Evolutionary conservation across 2,888 invertebrate genomes (phyloP).

Genomic region (Cheilosia scutellata): DNA sequence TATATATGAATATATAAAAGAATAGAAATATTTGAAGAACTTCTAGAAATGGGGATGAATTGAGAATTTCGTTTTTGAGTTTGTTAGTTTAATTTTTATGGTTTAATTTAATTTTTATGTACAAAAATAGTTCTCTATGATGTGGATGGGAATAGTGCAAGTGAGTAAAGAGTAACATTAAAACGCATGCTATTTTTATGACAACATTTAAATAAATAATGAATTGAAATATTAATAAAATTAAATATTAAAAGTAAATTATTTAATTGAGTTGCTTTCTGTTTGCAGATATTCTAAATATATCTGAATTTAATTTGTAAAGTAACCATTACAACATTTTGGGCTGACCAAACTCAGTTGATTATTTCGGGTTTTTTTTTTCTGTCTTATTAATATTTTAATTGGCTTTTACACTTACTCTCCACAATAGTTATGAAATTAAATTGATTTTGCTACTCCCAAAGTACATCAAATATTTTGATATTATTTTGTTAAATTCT

Average conservation of each 20-base stretch:
- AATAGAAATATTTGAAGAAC: constrained; percentile 75
- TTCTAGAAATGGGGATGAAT: constrained; percentile 76
- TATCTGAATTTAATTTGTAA: not conserved
- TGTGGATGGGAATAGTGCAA: constrained; percentile 48
- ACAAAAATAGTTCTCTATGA: constrained; percentile 29
- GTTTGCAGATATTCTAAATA: not conserved
- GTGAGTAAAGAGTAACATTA: constrained; percentile 17
- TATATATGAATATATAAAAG: constrained; percentile 39
- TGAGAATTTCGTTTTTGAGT: constrained; percentile 20
- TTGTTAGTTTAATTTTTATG: constrained; percentile 4
- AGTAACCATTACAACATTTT: not conserved
- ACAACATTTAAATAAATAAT: constrained; percentile 3
- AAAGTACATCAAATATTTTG: too few relatives aligned
- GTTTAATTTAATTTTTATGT: not conserved
- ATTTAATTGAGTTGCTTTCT: not conserved
- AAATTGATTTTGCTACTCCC: too few relatives aligned
- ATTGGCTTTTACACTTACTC: too few relatives aligned
- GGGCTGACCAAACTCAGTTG: not conserved
- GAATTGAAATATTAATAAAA: not conserved
- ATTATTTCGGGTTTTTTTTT: not conserved
- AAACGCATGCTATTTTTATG: constrained; percentile 29
- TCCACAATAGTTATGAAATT: too few relatives aligned
- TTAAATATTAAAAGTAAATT: not conserved
- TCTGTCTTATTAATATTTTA: too few relatives aligned
- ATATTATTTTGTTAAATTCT: too few relatives aligned